phyloP scores from a whole-genome alignment of 2,797 vertebrate genomes.

The Sandelia bainsii region DNA sequence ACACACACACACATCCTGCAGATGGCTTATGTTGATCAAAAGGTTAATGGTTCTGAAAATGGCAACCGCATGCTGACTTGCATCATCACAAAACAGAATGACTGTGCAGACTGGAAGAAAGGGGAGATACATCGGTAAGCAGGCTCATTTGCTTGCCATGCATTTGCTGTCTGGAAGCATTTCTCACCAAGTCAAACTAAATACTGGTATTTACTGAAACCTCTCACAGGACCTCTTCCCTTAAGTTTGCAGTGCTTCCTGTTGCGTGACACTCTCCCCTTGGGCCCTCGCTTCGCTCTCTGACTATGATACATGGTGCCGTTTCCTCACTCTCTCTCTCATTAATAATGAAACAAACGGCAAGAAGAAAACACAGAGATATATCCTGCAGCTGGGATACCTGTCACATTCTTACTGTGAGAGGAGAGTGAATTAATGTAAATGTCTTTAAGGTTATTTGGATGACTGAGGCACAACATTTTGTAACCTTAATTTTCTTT shows the following conservation, averaged over 20 bases:
- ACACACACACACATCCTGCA: constrained; percentile 10
- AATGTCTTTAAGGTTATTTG: constrained; percentile 39
- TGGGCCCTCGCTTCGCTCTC: constrained; percentile 53
- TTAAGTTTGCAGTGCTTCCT: constrained; percentile 66
- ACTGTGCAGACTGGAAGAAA: constrained; percentile 53
- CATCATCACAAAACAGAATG: constrained; percentile 59
- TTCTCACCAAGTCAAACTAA: constrained; percentile 33
- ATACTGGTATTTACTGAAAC: constrained; percentile 54
- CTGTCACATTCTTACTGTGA: constrained; percentile 47
- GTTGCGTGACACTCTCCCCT: constrained; percentile 63
- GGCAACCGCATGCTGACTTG: constrained; percentile 51
- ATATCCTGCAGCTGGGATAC: constrained; percentile 56
- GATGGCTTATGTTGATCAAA: constrained; percentile 46
- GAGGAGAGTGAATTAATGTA: constrained; percentile 9
- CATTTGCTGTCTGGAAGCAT: constrained; percentile 23
- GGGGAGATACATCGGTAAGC: constrained; percentile 27
- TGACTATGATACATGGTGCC: constrained; percentile 74
- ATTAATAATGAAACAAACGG: constrained; percentile 82
- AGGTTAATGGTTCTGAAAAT: constrained; percentile 71
- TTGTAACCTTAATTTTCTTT: not conserved
- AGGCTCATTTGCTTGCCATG: constrained; percentile 8
- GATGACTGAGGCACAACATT: constrained; percentile 1
- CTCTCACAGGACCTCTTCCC: constrained; percentile 61
- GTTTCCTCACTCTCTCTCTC: constrained; percentile 65
- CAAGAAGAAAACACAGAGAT: constrained; percentile 63